phyloP scores from a whole-genome alignment of 2,888 invertebrate species.

The Andrena bucephala region DNA sequence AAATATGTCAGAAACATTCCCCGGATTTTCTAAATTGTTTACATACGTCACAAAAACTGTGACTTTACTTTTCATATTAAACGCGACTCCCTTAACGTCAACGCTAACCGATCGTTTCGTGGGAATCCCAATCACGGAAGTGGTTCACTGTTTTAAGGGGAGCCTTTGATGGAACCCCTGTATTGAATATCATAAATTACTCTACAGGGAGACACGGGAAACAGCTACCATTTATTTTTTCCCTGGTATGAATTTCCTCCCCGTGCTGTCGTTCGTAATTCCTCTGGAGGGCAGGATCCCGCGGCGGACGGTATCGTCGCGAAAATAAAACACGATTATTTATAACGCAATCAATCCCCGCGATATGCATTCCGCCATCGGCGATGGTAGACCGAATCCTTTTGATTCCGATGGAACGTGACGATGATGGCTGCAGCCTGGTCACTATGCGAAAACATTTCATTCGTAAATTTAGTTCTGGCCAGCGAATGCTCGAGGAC shows the following conservation, averaged over 20 bases:
- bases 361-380: neutral
- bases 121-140: neutral
- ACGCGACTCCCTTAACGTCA: neutral
- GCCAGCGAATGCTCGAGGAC: constrained; percentile 52
- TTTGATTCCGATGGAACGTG: constrained; percentile 6
- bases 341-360: constrained; percentile 36
- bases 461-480: constrained; percentile 64
- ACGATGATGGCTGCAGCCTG: neutral
- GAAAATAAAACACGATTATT: constrained; percentile 45
- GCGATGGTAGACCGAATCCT: neutral
- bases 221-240: constrained; percentile 4
- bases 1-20: neutral
- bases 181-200: neutral
- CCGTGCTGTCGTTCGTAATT: neutral
- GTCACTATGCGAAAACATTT: constrained; percentile 10
- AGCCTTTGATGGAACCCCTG: neutral
- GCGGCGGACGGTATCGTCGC: neutral
- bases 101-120: neutral
- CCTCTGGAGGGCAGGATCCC: neutral
- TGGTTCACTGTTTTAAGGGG: neutral
- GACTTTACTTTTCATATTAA: neutral
- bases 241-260: neutral
- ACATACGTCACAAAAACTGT: neutral
- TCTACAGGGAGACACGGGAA: neutral
- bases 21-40: neutral